Conservation (phyloP, 2,888 invertebrate genomes). For the Drosophila siamana region DNA sequence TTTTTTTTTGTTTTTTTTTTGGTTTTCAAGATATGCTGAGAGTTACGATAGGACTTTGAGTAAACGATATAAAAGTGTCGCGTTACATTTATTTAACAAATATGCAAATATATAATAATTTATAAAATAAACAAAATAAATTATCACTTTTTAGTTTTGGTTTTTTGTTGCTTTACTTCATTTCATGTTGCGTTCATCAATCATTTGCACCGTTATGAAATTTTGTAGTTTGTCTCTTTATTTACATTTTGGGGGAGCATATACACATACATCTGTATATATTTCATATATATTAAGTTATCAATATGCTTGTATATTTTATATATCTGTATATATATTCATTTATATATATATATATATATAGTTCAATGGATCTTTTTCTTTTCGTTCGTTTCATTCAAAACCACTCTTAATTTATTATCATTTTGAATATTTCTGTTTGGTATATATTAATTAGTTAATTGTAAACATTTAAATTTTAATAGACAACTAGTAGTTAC, state of each 20-base stretch:
- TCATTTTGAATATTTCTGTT: conserved; percentile 17
- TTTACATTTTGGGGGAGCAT: conserved; percentile 65
- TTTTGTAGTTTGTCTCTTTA: conserved; percentile 79
- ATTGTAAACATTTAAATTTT: conserved; percentile 42
- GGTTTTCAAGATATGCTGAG: conserved; percentile 23
- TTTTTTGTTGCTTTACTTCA: conserved; percentile 24
- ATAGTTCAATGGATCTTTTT: conserved; percentile 75
- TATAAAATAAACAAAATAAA: conserved; percentile 39
- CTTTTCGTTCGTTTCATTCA: conserved; percentile 25
- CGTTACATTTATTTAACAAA: conserved; percentile 34
- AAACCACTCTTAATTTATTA: conserved; percentile 61
- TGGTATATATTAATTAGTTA: conserved; percentile 31
- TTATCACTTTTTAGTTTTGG: conserved; percentile 54
- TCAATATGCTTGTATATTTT: conserved; percentile 6
- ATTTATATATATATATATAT: conserved; percentile 68
- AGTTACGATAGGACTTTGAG: conserved; percentile 30
- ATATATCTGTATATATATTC: conserved; percentile 37
- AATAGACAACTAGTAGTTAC: conserved; percentile 65
- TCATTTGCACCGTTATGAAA: conserved; percentile 71
- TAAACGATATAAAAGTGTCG: conserved; percentile 49
- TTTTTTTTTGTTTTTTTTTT: conserved; percentile 24
- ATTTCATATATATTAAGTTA: conserved; percentile 9
- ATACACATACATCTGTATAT: conserved; percentile 44
- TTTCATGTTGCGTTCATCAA: conserved; percentile 48
- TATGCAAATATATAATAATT: conserved; percentile 30